A percentile compares a stretch with the other conserved stretches of the same genome.
phyloP scores from a whole-genome alignment of 1,140 invertebrate species.

The Paraescarpia echinospica region DNA sequence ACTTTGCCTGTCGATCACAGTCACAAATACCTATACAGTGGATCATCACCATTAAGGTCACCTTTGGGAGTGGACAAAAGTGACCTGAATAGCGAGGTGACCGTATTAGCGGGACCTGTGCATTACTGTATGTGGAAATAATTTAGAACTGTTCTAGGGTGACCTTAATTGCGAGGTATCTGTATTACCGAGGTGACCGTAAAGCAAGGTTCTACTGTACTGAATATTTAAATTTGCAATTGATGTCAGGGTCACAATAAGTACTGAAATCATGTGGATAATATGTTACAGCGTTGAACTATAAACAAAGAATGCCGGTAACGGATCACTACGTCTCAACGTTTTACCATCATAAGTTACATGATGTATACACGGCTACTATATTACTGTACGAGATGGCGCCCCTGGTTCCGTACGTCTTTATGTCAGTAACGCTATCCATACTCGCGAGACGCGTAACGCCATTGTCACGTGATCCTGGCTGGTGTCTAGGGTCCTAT shows the following conservation, averaged over 20 bases:
- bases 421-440: not conserved
- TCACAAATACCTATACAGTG: not conserved
- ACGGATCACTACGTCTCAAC: not conserved
- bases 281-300: not conserved
- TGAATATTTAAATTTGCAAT: not conserved
- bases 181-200: too few relatives aligned
- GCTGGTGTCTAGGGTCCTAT: not conserved
- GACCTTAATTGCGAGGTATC: too few relatives aligned
- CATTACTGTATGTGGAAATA: too few relatives aligned
- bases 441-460: not conserved
- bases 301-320: not conserved
- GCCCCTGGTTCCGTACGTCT: not conserved
- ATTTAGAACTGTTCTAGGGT: too few relatives aligned
- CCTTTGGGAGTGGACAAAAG: too few relatives aligned
- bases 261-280: not conserved
- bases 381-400: not conserved
- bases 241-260: not conserved
- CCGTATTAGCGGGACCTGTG: too few relatives aligned
- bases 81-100: too few relatives aligned
- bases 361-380: not conserved
- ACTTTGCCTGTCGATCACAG: slow-evolving; percentile 62
- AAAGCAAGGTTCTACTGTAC: too few relatives aligned
- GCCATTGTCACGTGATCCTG: not conserved
- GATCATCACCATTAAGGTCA: too few relatives aligned
- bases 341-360: too few relatives aligned